A percentile compares a stretch with the other conserved stretches of the same genome.
phyloP scores from a whole-genome alignment of 2,113 vertebrate species.

The Aegotheles bennettii region DNA sequence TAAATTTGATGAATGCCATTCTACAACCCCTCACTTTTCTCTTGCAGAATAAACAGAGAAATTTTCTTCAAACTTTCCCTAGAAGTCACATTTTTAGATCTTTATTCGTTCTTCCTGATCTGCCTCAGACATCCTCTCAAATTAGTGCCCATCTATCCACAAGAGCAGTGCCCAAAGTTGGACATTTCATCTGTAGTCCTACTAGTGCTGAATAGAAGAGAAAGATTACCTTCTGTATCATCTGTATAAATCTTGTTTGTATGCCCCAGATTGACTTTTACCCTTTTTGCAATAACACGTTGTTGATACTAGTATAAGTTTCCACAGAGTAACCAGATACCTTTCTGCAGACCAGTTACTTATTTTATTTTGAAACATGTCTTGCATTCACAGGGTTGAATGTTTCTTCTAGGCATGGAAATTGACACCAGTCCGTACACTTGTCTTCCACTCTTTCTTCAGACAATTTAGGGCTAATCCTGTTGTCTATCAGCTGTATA shows the following conservation, averaged over 20 bases:
- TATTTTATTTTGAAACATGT: neutral
- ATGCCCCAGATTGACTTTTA: neutral
- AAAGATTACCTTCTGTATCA: neutral
- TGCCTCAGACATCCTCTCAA: neutral
- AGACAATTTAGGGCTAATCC: neutral
- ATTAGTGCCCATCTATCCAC: fast-evolving
- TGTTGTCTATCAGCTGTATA: neutral
- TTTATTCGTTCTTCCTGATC: neutral
- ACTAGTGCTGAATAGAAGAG: neutral
- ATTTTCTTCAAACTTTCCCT: neutral
- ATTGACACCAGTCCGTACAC: neutral
- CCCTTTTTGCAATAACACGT: fast-evolving
- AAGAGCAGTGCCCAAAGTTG: neutral
- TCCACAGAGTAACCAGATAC: neutral
- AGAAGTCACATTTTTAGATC: neutral
- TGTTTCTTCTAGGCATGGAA: neutral
- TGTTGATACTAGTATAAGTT: neutral
- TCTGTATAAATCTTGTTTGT: neutral
- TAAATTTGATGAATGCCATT: neutral
- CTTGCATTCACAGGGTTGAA: neutral
- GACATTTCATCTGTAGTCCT: neutral
- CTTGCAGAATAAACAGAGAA: neutral
- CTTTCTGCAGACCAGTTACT: neutral
- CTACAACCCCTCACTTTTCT: neutral
- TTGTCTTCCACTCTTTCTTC: neutral